Base-by-base conservation (phyloP, 2,113 vertebrate species). In the Malurus elegans region DNA sequence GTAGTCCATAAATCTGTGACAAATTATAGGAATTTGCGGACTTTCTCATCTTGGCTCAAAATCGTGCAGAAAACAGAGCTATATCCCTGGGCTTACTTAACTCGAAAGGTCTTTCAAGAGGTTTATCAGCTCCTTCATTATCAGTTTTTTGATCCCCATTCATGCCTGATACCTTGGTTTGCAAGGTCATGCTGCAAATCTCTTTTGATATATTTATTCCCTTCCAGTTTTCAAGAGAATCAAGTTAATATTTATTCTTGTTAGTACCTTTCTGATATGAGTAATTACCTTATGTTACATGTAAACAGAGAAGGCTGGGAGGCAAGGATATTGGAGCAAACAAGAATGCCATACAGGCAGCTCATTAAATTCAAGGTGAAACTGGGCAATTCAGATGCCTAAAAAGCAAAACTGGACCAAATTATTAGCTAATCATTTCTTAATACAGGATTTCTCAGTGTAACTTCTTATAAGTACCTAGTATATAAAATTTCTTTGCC, bases 1-100 rank as follows among this genome's bases (percentile, higher is more conserved):
- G 66, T 38, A 81, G 88, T 95, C 71, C 61, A 67, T 96, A 97
- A 95, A 97, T 96, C 90, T 82, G 38, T 93, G 78, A 84, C 69
- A 90, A 95, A 91, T 94, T 75, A 62, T 23, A 11, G 74, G 20
- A 79, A 87, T 62, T 90, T 84, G 45, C 95, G 66, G 82, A 76
- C 70, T 94, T 95, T n/a, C 76, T 96, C 42, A 38, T 79, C 47
- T 74, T 97, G 70, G 65, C 75, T 94, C 65, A 75, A 56, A 92
- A 58, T 71, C 47, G 23, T 16, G 50, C 83, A 56, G 82, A 81
- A 86, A 96, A 86, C 7, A 88, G 89, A 93, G 36, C 40, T 60
- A 15, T 74, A 64, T 61, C 28, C 28, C 7, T 18, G 47, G 18
- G 56, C n/a, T 93, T 93, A 54, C 45, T 94, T 95, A 76, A 47